phyloP scores from a whole-genome alignment of 2,797 vertebrate genomes.

The Oryzias dopingdopingensis region DNA sequence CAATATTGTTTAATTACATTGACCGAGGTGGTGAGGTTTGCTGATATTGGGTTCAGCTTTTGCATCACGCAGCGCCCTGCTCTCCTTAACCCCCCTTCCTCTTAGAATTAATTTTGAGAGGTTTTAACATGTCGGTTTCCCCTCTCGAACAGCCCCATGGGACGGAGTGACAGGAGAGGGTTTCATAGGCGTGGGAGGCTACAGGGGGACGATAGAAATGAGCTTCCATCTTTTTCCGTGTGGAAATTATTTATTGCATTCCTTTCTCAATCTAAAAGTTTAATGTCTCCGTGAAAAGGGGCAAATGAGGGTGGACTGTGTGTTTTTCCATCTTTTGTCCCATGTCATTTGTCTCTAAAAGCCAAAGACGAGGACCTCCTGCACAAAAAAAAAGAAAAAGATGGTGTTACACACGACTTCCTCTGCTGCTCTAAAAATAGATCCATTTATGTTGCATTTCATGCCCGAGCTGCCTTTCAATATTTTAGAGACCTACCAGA shows the following conservation, averaged over 20 bases:
- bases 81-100: conserved; percentile 10
- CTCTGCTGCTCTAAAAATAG: conserved; percentile 67
- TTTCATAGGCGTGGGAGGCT: conserved; percentile 28
- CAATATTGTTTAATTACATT: conserved; percentile 18
- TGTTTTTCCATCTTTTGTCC: conserved; percentile 11
- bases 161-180: conserved; percentile 20
- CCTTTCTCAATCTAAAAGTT: conserved; percentile 58
- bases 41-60: conserved; percentile 31
- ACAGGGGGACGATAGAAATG: conserved; percentile 12
- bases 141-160: conserved; percentile 38
- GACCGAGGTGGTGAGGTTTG: conserved; percentile 16
- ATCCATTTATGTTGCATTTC: conserved; percentile 72
- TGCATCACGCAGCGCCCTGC: conserved; percentile 11
- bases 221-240: conserved; percentile 39
- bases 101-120: conserved; percentile 48
- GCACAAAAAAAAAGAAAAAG: not conserved
- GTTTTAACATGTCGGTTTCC: conserved; percentile 53
- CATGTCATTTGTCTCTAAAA: conserved; percentile 57
- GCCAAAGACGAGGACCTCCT: conserved; percentile 48
- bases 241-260: conserved; percentile 67
- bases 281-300: conserved; percentile 57
- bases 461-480: conserved; percentile 67
- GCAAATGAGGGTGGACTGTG: conserved; percentile 52
- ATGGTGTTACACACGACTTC: conserved; percentile 55
- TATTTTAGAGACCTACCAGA: conserved; percentile 65